Conservation (phyloP, 2,797 vertebrate genomes). For the Molothrus aeneus region DNA sequence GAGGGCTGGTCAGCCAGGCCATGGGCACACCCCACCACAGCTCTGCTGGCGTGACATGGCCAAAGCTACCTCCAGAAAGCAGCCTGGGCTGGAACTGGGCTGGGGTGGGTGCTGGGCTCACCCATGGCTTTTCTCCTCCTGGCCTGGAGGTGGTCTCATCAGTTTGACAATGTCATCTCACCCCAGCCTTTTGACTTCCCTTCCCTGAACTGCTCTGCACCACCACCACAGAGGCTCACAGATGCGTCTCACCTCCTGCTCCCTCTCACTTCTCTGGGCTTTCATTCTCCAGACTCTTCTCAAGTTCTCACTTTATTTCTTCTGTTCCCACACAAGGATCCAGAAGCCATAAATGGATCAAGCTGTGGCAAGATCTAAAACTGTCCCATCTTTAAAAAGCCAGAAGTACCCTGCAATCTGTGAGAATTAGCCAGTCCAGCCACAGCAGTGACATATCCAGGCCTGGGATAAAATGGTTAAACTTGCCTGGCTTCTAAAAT, state of each 20-base stretch:
- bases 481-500: not conserved
- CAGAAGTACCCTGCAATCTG: not conserved
- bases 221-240: accelerated
- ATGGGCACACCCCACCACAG: not conserved
- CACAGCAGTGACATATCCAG: not conserved
- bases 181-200: not conserved
- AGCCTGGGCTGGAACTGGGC: not conserved
- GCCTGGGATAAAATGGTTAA: not conserved
- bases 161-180: not conserved
- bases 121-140: not conserved
- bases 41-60: not conserved
- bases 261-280: not conserved
- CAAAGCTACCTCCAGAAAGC: not conserved
- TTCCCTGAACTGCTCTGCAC: not conserved
- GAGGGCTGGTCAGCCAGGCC: not conserved
- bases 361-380: not conserved
- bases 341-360: not conserved
- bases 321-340: not conserved
- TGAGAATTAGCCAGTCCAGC: not conserved
- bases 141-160: not conserved
- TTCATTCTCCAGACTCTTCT: not conserved
- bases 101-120: not conserved
- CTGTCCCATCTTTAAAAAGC: not conserved
- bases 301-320: not conserved
- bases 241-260: not conserved